Percentiles rank a stretch among this genome's conserved stretches.
These are phyloP conservation scores for Ceratina japonica DNA, from an alignment of 1,140 invertebrate genomes.

Conservation along the genomic window DNA sequence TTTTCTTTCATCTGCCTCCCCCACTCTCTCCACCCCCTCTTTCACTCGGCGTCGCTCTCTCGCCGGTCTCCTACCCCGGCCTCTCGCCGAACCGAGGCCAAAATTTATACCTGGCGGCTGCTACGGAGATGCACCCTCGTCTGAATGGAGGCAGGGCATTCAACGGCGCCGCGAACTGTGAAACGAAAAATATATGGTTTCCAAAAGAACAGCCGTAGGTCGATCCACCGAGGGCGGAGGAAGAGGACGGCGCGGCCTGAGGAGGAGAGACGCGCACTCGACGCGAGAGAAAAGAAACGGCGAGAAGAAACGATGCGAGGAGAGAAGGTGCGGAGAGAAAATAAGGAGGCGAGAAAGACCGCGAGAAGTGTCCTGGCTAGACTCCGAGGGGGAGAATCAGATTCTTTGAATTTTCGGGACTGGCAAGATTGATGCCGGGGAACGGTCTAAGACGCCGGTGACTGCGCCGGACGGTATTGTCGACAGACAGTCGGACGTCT, in stretches of 20 bases:
- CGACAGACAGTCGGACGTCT: conserved; percentile 48
- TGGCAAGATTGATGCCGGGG: conserved; percentile 63
- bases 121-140: conserved; percentile 74
- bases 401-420: conserved; percentile 71
- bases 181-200: conserved; percentile 79
- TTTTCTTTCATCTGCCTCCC: conserved; percentile 27
- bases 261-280: conserved; percentile 30
- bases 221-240: conserved; percentile 54
- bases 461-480: conserved; percentile 39
- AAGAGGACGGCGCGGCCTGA: neutral
- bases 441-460: conserved; percentile 55
- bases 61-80: conserved; percentile 18
- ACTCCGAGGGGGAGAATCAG: conserved; percentile 52
- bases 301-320: conserved; percentile 12
- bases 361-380: conserved; percentile 1
- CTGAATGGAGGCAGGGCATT: conserved; percentile 67
- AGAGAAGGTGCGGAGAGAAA: conserved; percentile 54
- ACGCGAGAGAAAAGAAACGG: conserved; percentile 55
- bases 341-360: conserved; percentile 2
- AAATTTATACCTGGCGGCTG: conserved; percentile 79
- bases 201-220: conserved; percentile 64
- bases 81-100: conserved; percentile 66
- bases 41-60: conserved; percentile 7
- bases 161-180: conserved; percentile 72
- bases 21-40: conserved; percentile 6